Evolutionary conservation across 1,140 invertebrate species (phyloP).

Genomic region (Microplitis mediator): DNA sequence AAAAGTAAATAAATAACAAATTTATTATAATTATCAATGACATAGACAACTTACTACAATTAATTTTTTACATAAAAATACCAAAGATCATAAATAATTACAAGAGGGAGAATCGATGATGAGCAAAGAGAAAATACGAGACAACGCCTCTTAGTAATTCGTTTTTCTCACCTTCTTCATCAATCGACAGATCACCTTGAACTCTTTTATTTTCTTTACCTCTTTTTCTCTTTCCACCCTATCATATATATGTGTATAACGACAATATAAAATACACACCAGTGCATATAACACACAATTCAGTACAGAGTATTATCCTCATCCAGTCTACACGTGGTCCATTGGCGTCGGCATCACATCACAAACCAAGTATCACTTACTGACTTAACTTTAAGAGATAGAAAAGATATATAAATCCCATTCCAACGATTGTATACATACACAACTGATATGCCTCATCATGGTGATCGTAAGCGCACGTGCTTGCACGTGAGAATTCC

Average conservation of each 20-base stretch:
- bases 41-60: too few species aligned
- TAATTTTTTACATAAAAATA: too few species aligned
- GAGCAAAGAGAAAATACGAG: too few species aligned
- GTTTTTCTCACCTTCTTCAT: slow-evolving; percentile 9
- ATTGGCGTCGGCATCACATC: not conserved
- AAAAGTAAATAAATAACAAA: too few species aligned
- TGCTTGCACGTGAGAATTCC: slow-evolving; percentile 30
- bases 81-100: too few species aligned
- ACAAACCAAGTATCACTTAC: too few species aligned
- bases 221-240: not conserved
- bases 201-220: not conserved
- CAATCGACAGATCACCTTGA: slow-evolving; percentile 23
- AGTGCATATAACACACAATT: too few species aligned
- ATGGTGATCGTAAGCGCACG: slow-evolving; percentile 10
- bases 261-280: too few species aligned
- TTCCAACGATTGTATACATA: not conserved
- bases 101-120: not conserved
- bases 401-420: slow-evolving; percentile 2
- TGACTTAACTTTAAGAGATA: not conserved
- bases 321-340: not conserved
- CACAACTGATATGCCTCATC: slow-evolving; percentile 13
- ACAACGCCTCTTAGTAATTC: not conserved
- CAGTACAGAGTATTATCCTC: too few species aligned
- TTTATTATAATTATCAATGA: too few species aligned
- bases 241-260: not conserved